Evolutionary conservation across 2,797 vertebrate genomes (phyloP).

Genomic region (Artibeus lituratus): DNA sequence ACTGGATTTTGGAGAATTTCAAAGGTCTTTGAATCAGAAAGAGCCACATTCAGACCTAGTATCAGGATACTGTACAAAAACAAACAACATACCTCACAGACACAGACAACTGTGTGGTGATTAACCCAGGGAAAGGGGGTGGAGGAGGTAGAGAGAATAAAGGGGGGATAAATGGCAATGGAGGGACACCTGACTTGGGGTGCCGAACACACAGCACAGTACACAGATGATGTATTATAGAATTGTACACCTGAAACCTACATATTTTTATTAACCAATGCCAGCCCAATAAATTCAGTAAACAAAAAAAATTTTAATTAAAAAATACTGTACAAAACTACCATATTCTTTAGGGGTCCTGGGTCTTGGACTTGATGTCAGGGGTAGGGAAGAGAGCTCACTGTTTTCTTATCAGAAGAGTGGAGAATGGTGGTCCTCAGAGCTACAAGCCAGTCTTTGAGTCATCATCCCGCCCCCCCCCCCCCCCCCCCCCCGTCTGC

Average conservation of each 20-base stretch:
- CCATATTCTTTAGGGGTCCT: not conserved
- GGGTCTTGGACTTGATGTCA: not conserved
- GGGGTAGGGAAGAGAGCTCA: not conserved
- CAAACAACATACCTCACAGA: not conserved
- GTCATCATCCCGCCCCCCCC: no score
- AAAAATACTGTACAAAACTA: not conserved
- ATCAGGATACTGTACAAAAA: not conserved
- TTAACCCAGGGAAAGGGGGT: not conserved
- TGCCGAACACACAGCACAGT: not conserved
- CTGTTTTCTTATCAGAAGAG: not conserved
- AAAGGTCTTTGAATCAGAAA: not conserved
- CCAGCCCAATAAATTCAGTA: not conserved
- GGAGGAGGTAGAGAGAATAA: not conserved
- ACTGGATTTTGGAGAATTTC: not conserved
- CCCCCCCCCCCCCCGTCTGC: no score
- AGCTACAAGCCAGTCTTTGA: not conserved
- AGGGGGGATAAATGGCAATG: no score
- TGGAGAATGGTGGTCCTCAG: no score
- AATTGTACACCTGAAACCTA: not conserved
- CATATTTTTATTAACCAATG: not conserved
- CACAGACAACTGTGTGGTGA: not conserved
- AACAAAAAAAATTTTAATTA: not conserved
- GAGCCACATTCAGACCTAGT: not conserved
- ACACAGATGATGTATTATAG: not conserved
- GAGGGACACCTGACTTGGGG: not conserved